Percentiles rank a stretch among this genome's conserved stretches.
Conservation (phyloP, 2,113 vertebrate species). For the Oriolus oriolus region DNA sequence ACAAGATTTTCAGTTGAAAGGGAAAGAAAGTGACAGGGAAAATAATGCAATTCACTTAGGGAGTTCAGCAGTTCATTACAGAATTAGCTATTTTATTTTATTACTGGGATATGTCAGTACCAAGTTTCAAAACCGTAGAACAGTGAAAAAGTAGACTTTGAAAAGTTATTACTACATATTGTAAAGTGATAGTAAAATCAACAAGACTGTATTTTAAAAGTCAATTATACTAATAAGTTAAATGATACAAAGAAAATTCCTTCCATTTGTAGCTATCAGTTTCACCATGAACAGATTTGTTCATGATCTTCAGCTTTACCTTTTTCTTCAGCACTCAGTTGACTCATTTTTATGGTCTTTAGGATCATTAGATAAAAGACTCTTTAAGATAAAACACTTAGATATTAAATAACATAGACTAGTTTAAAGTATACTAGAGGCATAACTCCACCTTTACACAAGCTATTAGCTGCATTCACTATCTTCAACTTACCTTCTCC, state of each 20-base stretch:
- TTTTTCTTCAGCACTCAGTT: not conserved
- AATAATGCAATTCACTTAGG: not conserved
- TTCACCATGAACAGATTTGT: not conserved
- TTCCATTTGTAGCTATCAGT: not conserved
- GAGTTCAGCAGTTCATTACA: not conserved
- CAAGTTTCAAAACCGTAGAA: not conserved
- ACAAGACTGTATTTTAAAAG: not conserved
- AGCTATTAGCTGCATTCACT: not conserved
- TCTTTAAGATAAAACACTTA: not conserved
- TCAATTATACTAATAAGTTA: not conserved
- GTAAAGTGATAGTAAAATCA: not conserved
- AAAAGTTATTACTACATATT: not conserved
- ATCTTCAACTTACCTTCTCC: constrained; percentile 83
- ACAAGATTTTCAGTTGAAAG: not conserved
- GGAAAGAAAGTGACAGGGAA: not conserved
- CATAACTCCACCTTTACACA: not conserved
- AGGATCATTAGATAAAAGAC: not conserved
- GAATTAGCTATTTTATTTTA: not conserved
- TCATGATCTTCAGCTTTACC: not conserved
- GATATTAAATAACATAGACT: not conserved
- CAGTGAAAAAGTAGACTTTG: not conserved
- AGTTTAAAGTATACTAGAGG: not conserved
- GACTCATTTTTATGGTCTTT: not conserved
- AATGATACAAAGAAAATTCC: not conserved
- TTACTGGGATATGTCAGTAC: not conserved